A percentile compares a stretch with the other conserved stretches of the same genome.
These are phyloP conservation scores for Drosophila longiperda DNA, from an alignment of 2,888 invertebrate genomes.

Conservation along the genomic window DNA sequence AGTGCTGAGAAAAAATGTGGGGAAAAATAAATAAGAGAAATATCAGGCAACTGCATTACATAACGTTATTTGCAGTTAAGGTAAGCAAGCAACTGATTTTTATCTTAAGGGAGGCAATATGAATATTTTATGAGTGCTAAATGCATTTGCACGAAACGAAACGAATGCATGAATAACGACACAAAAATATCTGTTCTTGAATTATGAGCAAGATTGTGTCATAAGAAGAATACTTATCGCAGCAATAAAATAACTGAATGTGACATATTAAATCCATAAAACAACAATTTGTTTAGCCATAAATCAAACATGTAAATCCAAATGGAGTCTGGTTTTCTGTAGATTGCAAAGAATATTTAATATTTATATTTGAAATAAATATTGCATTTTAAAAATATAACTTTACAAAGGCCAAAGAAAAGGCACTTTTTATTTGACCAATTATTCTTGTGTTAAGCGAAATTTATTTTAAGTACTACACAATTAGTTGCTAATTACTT, in stretches of 20 bases:
- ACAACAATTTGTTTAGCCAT: neutral
- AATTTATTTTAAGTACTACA: constrained; percentile 3
- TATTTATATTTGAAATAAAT: neutral
- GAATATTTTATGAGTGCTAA: constrained; percentile 35
- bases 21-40: constrained; percentile 8
- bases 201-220: constrained; percentile 4
- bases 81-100: constrained; percentile 24
- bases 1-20: constrained; percentile 12
- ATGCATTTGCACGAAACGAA: constrained; percentile 17
- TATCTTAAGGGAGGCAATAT: constrained; percentile 9
- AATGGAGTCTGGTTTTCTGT: neutral
- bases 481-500: constrained; percentile 52
- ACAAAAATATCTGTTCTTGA: constrained; percentile 10
- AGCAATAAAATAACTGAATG: constrained; percentile 6
- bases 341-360: neutral
- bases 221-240: neutral
- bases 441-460: neutral
- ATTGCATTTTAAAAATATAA: neutral
- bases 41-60: constrained; percentile 38
- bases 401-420: neutral
- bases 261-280: neutral
- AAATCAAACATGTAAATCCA: neutral
- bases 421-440: neutral
- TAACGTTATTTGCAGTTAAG: constrained; percentile 25
- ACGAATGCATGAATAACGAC: constrained; percentile 13